Percentiles rank a stretch among this genome's conserved stretches.
phyloP scores from a whole-genome alignment of 2,888 invertebrate genomes.

The Tipula helvola region DNA sequence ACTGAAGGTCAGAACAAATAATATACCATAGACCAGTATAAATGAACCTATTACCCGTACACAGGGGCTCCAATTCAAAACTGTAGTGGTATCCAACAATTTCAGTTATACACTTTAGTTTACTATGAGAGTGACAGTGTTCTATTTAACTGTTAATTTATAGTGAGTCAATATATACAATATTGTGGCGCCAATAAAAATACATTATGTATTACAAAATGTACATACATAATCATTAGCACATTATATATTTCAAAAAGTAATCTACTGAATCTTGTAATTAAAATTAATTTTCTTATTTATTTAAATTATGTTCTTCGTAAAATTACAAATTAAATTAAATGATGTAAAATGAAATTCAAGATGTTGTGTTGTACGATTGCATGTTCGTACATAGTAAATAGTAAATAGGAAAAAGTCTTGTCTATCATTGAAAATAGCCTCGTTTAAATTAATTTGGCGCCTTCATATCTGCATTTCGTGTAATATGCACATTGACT shows the following conservation, averaged over 20 bases:
- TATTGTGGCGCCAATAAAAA: not conserved
- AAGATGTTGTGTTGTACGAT: not conserved
- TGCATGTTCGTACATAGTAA: not conserved
- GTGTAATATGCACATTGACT: not conserved
- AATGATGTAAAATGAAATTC: not conserved
- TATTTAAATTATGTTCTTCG: not conserved
- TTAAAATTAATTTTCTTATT: not conserved
- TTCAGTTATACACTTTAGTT: too few relatives aligned
- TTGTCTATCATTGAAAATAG: not conserved
- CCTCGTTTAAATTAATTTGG: not conserved
- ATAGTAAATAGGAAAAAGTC: not conserved
- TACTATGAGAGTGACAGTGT: too few relatives aligned
- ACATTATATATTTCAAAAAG: not conserved
- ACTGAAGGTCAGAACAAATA: too few relatives aligned
- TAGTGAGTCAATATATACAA: not conserved
- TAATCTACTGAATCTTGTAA: not conserved
- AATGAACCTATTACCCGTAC: too few relatives aligned
- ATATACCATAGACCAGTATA: too few relatives aligned
- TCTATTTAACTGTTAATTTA: too few relatives aligned
- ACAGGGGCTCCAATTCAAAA: too few relatives aligned
- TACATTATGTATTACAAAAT: not conserved
- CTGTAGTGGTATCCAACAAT: too few relatives aligned
- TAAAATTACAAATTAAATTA: not conserved
- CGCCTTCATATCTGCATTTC: not conserved
- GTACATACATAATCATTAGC: not conserved